Base-by-base conservation (phyloP, 2,888 invertebrate genomes). In the Odiellus spinosus region DNA sequence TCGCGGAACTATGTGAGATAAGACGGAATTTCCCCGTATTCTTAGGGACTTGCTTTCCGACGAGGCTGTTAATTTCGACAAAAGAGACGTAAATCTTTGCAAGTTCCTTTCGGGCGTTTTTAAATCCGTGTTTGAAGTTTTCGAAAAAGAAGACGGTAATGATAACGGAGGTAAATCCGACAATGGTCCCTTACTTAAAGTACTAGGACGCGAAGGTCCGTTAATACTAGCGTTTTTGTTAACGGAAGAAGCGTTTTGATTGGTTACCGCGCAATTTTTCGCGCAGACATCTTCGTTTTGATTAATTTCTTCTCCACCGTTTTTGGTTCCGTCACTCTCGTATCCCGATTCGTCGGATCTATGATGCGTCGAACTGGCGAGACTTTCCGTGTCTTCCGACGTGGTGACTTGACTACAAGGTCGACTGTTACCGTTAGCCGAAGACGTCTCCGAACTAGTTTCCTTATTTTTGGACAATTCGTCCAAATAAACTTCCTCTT, bases 301-400 rank as follows among this genome's bases (percentile, higher is more conserved):
- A 42, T 8, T 21, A 12, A 14, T 44, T 5, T 50, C 52, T 18
- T 50, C 50, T 35, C 56, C 49, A 41, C 57, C 35, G 18, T 59
- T 60, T 42, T 64, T 59, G 1, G 61, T 73, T 44, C 80, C 77
- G 62, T 82, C 82, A 64, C 82, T 82, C 61, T 82, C 82, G 63
- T 83, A 83, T 38, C 82, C 82, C 42, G 82, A 82, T 67, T 83
- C 82, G 64, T 82, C 82, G 40, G 82, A 82, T 65, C 82, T 60
- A 63, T 64, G 45, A 57, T 55, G 51, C 17, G 53, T 39, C 38
- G 52, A 53, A 34, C 52, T 50, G 3, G 52, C 48, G 26, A 53
- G 35, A 26, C 52, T 53, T 21, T 50, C 50, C 10, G 48, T 48
- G 38, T 53, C 52, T n/a, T 47, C 52, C 14, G 39, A 14, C 17